phyloP scores from a whole-genome alignment of 2,113 vertebrate species.

The Genyomyrus donnyi region DNA sequence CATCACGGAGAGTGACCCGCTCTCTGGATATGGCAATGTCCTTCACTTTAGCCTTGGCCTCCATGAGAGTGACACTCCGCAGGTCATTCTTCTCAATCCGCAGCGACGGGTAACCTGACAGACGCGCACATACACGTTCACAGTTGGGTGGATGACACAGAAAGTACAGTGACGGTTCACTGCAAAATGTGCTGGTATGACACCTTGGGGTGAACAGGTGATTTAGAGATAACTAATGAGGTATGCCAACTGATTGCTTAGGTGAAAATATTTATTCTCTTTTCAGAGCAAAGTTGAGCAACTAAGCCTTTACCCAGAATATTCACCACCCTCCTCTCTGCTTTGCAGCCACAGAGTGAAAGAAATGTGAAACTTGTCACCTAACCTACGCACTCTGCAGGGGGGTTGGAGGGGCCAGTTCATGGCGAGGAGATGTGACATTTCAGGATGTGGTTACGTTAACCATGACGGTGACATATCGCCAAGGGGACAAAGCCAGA shows the following conservation, averaged over 20 bases:
- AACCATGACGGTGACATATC: not conserved
- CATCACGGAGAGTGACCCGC: slow-evolving; percentile 87
- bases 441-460: not conserved
- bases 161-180: not conserved
- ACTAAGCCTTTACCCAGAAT: not conserved
- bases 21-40: slow-evolving; percentile 95
- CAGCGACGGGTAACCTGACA: slow-evolving; percentile 87
- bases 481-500: not conserved
- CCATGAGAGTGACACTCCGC: slow-evolving; percentile 85
- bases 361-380: not conserved
- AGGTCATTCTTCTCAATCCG: slow-evolving; percentile 98
- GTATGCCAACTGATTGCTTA: not conserved
- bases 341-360: not conserved
- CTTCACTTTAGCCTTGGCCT: slow-evolving; percentile 95
- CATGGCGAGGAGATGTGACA: not conserved
- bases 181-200: not conserved
- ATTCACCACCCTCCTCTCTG: not conserved
- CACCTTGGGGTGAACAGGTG: not conserved
- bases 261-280: not conserved
- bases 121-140: slow-evolving; percentile 34
- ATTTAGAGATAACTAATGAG: not conserved
- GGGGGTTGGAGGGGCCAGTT: not conserved
- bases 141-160: too few relatives aligned
- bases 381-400: not conserved
- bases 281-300: not conserved